Percentiles rank a stretch among this genome's conserved stretches.
phyloP scores from a whole-genome alignment of 2,888 invertebrate genomes.

The Dynastes hyllus region DNA sequence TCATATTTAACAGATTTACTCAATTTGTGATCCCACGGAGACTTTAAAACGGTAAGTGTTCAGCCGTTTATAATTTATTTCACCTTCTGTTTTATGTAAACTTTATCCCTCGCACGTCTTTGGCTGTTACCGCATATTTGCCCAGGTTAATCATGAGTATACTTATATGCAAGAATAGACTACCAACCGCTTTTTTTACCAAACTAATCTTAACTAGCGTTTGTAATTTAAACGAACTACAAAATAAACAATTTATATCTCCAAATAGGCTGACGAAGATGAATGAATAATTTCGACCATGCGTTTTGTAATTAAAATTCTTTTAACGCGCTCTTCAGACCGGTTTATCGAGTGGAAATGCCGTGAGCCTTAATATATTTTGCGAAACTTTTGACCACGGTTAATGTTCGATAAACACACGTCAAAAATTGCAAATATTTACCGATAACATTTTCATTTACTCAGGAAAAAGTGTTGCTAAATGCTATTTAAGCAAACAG shows the following conservation, averaged over 20 bases:
- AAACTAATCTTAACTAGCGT: not conserved
- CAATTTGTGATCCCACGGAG: no score
- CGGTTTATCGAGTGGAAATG: not conserved
- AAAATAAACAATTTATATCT: not conserved
- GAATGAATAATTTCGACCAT: not conserved
- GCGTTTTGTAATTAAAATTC: slow-evolving; percentile 7
- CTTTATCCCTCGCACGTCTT: no score
- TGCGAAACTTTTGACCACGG: not conserved
- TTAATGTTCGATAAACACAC: not conserved
- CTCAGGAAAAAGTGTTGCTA: not conserved
- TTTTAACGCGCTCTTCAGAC: not conserved
- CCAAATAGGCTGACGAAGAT: not conserved
- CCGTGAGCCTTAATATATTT: not conserved
- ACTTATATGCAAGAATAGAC: no score
- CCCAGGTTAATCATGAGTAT: no score
- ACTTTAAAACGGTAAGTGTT: no score
- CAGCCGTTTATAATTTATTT: no score
- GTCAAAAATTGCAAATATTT: not conserved
- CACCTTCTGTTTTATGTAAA: no score
- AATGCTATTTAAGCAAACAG: not conserved
- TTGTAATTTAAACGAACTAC: not conserved
- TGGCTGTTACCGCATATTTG: no score
- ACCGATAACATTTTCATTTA: not conserved
- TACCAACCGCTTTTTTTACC: no score
- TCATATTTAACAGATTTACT: no score